Base-by-base conservation (phyloP, 2,888 invertebrate species). In the Nipponacmea schrenckii region DNA sequence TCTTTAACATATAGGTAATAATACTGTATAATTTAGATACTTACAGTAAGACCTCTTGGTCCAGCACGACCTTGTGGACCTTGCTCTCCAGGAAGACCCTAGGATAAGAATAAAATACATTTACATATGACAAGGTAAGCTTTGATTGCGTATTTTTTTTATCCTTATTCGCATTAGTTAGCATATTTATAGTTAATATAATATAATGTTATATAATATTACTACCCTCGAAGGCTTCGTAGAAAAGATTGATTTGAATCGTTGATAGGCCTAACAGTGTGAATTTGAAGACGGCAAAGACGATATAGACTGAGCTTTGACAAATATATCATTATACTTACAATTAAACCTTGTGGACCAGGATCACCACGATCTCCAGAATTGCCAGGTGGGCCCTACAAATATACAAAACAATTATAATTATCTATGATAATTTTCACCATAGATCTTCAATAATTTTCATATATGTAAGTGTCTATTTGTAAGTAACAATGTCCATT, bases 351-450 rank as follows among this genome's bases (percentile, higher is more conserved):
- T 14, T 80, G 80, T 14, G 74, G 69, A 20, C 86, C 86, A 12
- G 93, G 92, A 84, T 94, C 94, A 17, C 95, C 95, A 26, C 93
- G 92, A 1, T 91, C 89, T 44, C 96, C 83, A 27, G 76, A 62
- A 20, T 77, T 71, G 66, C 84, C 84, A 14, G 79, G 74, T 27
- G 77, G 79, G 64, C 84, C 84, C 82, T 82, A 56, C 10, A 31
- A 80, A 69, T 46, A 67, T 46, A 63, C 27, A 48, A 69, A 64
- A 46, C n/a, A 65, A 50, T 64, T 39, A 50, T 45, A 64, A 48
- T 64, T 45, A 50, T 63, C 39, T 15, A 15, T 31, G 17, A 48
- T 10, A 45, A 50, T 12, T n/a, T 27, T 27, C 50, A 0, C 24
- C 20, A 44, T 56, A 14, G 12, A n/a, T 17, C n/a, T 39, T 10